Percentiles rank a stretch among this genome's conserved stretches.
Conservation (phyloP, 2,888 invertebrate species). For the Microctonus aethiopoides region DNA sequence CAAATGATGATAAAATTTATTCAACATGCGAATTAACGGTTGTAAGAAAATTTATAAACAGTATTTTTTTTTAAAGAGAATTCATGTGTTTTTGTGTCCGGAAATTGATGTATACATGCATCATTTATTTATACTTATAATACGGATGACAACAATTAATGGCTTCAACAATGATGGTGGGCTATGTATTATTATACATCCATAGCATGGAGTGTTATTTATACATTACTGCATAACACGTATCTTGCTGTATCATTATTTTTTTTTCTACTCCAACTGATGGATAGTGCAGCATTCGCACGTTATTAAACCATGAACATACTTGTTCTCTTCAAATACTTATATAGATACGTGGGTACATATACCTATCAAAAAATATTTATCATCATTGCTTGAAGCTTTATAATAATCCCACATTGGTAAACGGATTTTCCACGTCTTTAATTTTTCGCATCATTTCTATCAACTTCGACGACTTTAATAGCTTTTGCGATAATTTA, state of each 20-base stretch:
- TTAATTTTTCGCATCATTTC: no score
- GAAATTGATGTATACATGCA: no score
- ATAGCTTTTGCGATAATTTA: not conserved
- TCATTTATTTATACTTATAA: not conserved
- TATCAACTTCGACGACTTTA: no score
- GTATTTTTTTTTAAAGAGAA: no score
- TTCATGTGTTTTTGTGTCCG: no score
- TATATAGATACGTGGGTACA: constrained; percentile 42
- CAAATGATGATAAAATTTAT: no score
- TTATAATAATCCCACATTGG: constrained; percentile 56
- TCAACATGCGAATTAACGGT: no score
- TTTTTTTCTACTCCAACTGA: constrained; percentile 44
- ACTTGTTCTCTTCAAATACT: constrained; percentile 47
- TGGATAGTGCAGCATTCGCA: constrained; percentile 60
- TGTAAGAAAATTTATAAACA: no score
- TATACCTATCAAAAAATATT: no score
- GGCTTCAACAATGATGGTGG: not conserved
- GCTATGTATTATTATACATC: not conserved
- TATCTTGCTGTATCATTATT: not conserved
- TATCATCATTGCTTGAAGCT: no score
- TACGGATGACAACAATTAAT: not conserved
- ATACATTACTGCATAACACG: not conserved
- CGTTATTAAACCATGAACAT: constrained; percentile 55
- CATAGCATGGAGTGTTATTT: not conserved
- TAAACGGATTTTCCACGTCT: constrained; percentile 38